Evolutionary conservation across 2,888 invertebrate genomes (phyloP), one percentile per base, ranked within the genome.

Genomic region (Calameuta pallipes): DNA sequence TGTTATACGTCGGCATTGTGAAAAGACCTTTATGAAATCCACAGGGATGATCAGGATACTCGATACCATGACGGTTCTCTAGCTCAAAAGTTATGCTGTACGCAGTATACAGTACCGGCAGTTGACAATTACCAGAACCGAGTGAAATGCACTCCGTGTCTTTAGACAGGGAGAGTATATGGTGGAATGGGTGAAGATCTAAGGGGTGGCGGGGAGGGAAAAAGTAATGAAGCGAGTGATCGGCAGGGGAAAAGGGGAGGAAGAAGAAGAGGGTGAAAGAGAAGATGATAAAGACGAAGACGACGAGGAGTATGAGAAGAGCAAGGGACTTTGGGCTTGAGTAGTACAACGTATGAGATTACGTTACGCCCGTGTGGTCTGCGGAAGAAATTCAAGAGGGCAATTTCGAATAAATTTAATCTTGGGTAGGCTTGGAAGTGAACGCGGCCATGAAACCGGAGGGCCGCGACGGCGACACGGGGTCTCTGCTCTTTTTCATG

Each of bases 401-500:
- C 85, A 87, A 87, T 87, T 87, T 86, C 85, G 86, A 87, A 85
- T 87, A 85, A 87, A 87, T 85, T 87, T 86, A 85, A 86, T 85
- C 87, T 85, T 87, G 84, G 81, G 83, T 85, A 84, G 83, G 82
- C 85, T 86, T 83, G 82, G 86, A 84, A 85, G 73, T 73, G 84
- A 56, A 82, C 82, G 83, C 82, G 81, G 82, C 83, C 82, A 85
- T 86, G 86, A 86, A 86, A 85, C 84, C 84, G 85, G 82, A 85
- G 85, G 86, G 82, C 79, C 76, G 80, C 23, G 75, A 85, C 85
- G 85, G 82, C 79, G 76, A 80, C 35, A 74, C 79, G 13, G 74
- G 36, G 74, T 34, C 79, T 79, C 77, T 74, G 74, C 76, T 82
- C 78, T 85, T 82, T 82, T 81, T 81, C 84, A 81, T 84, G 82